These are phyloP conservation scores for Microtus pennsylvanicus DNA, from an alignment of 2,113 vertebrate species.

Conservation along the genomic window DNA sequence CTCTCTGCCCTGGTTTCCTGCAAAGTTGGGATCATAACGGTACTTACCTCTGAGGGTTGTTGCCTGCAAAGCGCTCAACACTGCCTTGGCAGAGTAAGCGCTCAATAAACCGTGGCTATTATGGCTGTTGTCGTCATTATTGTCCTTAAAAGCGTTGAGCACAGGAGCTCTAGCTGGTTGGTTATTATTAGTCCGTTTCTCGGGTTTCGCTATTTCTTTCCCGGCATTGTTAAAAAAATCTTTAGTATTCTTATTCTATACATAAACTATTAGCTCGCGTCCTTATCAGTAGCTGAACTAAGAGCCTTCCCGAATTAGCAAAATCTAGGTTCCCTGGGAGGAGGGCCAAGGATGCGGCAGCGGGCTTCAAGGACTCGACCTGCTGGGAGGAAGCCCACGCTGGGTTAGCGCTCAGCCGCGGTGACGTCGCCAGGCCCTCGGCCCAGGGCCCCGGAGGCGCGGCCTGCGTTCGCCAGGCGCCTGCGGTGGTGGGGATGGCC, in stretches of 20 bases:
- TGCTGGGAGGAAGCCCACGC: constrained; percentile 28
- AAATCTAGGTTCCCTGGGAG: constrained; percentile 67
- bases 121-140: constrained; percentile 57
- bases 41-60: constrained; percentile 73
- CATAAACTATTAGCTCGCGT: constrained; percentile 14
- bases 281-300: constrained; percentile 65
- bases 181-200: constrained; percentile 56
- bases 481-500: neutral
- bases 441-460: neutral
- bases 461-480: neutral
- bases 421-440: constrained; percentile 68
- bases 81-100: constrained; percentile 58
- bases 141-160: constrained; percentile 59
- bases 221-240: constrained; percentile 33
- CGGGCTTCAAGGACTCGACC: constrained; percentile 28
- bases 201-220: constrained; percentile 64
- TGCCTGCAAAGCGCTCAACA: constrained; percentile 65
- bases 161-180: constrained; percentile 50
- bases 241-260: neutral
- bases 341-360: constrained; percentile 61
- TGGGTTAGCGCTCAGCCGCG: constrained; percentile 60
- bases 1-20: constrained; percentile 62
- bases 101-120: constrained; percentile 75
- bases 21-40: constrained; percentile 48
- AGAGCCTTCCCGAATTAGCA: constrained; percentile 56